Percentiles rank a stretch among this genome's conserved stretches.
Evolutionary conservation across 2,888 invertebrate species (phyloP).

Genomic region (Octodonta nipae): DNA sequence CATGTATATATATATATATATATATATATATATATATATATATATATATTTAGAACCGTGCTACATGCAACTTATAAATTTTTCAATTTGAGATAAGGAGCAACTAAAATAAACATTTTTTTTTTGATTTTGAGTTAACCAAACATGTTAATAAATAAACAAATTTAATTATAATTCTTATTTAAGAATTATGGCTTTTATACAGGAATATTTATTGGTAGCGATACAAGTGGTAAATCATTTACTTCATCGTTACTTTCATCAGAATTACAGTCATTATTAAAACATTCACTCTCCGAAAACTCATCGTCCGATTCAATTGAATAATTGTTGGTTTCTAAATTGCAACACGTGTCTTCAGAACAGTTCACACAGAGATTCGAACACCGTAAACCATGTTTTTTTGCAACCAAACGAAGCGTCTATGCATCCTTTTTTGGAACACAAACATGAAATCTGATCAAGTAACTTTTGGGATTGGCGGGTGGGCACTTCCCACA

Average conservation of each 20-base stretch:
- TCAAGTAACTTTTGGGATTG: slow-evolving; percentile 1
- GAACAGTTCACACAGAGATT: not conserved
- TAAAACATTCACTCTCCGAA: no score
- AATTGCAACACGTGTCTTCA: not conserved
- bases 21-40: not conserved
- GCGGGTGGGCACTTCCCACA: not conserved
- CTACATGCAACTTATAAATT: no score
- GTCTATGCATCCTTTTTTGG: not conserved
- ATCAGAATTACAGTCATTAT: not conserved
- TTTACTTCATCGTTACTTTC: not conserved
- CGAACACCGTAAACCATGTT: not conserved
- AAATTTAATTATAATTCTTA: no score
- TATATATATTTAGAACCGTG: not conserved
- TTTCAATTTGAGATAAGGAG: no score
- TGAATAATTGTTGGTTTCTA: not conserved
- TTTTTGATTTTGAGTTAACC: no score
- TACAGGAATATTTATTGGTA: not conserved
- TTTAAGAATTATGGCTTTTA: no score
- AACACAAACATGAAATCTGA: not conserved
- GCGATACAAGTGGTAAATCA: not conserved
- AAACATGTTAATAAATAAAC: no score
- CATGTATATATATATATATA: no score
- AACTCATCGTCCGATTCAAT: no score
- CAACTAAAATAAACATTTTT: no score
- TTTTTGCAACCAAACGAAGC: slow-evolving; percentile 1